Conservation (phyloP, 1,140 invertebrate genomes). For the Stegodyphus dumicola region DNA sequence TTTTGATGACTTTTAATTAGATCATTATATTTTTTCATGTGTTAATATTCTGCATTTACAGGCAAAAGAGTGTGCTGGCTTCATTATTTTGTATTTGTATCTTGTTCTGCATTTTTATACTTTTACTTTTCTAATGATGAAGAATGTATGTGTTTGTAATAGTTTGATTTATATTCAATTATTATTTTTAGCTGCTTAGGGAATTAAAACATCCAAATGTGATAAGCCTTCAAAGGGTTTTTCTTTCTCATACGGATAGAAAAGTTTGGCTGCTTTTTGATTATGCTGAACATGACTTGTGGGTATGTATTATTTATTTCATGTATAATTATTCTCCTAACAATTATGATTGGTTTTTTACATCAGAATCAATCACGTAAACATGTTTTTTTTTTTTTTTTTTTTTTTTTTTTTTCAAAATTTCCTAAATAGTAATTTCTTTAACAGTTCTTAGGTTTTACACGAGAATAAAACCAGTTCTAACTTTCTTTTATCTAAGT, state of each 20-base stretch:
- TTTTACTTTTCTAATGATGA: no score
- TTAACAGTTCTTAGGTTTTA: background rate
- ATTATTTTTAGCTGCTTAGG: constrained; percentile 82
- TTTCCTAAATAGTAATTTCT: background rate
- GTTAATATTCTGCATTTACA: no score
- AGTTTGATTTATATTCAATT: constrained; percentile 24
- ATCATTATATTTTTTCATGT: no score
- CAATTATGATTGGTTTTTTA: background rate
- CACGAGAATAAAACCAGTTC: background rate
- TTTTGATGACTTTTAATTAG: no score
- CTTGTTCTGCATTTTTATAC: no score
- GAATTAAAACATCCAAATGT: constrained; percentile 99
- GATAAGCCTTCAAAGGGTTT: constrained; percentile 96
- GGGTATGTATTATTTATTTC: constrained; percentile 73
- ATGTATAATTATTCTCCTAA: background rate
- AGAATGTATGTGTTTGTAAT: background rate
- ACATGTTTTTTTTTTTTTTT: no score
- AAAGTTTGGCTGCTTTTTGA: constrained; percentile 99
- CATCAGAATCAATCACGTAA: background rate
- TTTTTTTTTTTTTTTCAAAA: background rate
- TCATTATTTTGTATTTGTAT: no score
- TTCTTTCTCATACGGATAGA: constrained; percentile 95
- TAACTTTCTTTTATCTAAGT: no score
- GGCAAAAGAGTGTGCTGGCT: no score
- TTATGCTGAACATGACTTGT: constrained; percentile 99